Base-by-base conservation (phyloP, 2,888 invertebrate genomes). In the Acleris holmiana region DNA sequence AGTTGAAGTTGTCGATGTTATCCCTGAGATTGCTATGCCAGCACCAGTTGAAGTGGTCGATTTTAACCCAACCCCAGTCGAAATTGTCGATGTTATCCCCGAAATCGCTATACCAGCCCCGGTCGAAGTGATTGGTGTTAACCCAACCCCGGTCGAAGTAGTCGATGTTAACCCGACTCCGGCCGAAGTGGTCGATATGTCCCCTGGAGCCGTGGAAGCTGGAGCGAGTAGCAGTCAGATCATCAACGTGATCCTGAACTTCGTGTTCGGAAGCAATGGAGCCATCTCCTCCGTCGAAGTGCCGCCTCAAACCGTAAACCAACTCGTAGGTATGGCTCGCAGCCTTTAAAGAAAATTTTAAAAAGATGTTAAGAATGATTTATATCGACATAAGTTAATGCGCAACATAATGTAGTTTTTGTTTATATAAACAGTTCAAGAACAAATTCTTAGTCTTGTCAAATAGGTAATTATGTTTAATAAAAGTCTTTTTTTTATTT, bases 241-340 rank as follows among this genome's bases (percentile, higher is more conserved):
- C 46, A 66, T 66, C 47, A 66, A 66, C 51, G 61, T 66, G 40
- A 48, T 66, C 18, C 21, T 66, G 40, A 66, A 53, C 61, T 66
- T 66, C 41, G 25, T 66, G 25, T 57, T 66, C 47, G 66, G 66
- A 21, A 17, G 55, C 6, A 48, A 35, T 17, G 58, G 62, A 15
- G 13, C 61, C 8, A 17, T 61, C n/a, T 66, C 61, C 47, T 64
- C 64, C 2, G 53, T 59, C 8, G 58, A 64, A 40, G 47, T 64
- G 19, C 63, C 63, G 4, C 25, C 51, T n/a, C 23, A 48, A 10
- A 40, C 47, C 15, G 19, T 58, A 5, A 23, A 53, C 19, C 63
- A 64, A 13, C 15, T 58, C 4, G 29, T 49, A 0, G 35, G 29
- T 40, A 15, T 29, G 18, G 48, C 64, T 40, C 64, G 64, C 41